Base-by-base conservation (phyloP, 2,888 invertebrate species). In the Harpalus rufipes region DNA sequence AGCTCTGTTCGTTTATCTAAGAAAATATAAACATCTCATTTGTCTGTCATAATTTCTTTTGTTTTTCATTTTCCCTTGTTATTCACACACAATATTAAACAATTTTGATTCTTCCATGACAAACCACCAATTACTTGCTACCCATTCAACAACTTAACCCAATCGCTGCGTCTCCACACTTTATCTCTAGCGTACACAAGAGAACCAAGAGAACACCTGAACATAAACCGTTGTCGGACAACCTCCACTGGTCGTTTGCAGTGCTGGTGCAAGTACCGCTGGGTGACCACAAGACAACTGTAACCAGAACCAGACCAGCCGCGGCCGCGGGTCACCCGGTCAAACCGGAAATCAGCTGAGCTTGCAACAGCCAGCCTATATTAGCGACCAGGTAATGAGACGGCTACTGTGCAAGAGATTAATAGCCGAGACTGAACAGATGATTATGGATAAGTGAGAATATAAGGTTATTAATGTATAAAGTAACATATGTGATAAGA, bases 301-400 rank as follows among this genome's bases (percentile, higher is more conserved):
- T 68, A 68, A 41, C 68, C 14, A 39, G n/a, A 74, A 74, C 72
- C 72, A 44, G 72, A 41, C 41, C 12, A 74, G 16, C 44, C 18
- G 16, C 72, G 16, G 16, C 44, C 18, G 16, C 72, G 16, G 72
- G 72, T 74, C 72, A 74, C 44, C 72, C 72, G 72, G 72, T 74
- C 72, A 44, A 74, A 74, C 72, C 41, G 72, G 72, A 74, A 74
- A 74, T 44, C 72, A 74, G 72, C 72, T 74, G 72, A 10, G 14
- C 12, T 32, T 25, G 14, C 3, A 21, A 21, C 14, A 65, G 16
- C 16, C 32, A 32, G 32, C 5, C 6, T 32, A 5, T 32, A 32
- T 32, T 44, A 39, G 25, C 32, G 68, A 10, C n/a, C 32, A 7
- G 68, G 68, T 68, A 21, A 39, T 68, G 39, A n/a, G 68, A 12